Conservation (phyloP, 2,888 invertebrate species). For the Mechanitis mazaeus region DNA sequence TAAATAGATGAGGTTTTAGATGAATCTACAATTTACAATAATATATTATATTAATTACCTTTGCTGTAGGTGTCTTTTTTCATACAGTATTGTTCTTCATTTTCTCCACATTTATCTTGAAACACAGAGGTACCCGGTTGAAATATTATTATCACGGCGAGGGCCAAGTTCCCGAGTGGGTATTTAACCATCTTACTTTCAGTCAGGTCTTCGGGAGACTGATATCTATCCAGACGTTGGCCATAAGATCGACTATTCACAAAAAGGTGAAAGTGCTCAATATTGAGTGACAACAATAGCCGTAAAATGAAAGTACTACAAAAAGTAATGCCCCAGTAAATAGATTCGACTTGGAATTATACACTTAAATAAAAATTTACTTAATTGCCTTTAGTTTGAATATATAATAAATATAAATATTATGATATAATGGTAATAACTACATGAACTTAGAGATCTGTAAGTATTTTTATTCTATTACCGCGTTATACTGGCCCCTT, state of each 20-base stretch:
- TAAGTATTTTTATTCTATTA: too few species aligned
- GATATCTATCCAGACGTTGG: neutral
- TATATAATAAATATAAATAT: too few species aligned
- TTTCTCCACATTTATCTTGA: neutral
- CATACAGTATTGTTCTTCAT: slow-evolving; percentile 2
- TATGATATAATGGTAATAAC: too few species aligned
- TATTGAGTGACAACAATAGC: neutral
- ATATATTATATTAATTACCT: neutral
- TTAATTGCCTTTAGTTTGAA: too few species aligned
- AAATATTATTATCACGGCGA: neutral
- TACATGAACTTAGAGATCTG: too few species aligned
- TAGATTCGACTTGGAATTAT: neutral
- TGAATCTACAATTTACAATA: neutral
- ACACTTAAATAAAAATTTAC: neutral
- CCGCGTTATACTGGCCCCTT: neutral
- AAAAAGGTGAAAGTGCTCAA: slow-evolving; percentile 1
- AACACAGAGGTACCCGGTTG: neutral
- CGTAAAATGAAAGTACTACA: slow-evolving; percentile 3
- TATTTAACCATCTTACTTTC: neutral
- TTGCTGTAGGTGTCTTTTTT: neutral
- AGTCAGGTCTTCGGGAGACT: slow-evolving; percentile 1
- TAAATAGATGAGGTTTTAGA: neutral
- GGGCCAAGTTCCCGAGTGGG: neutral
- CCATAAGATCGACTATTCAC: slow-evolving; percentile 1
- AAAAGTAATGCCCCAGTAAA: neutral